Conservation (phyloP, 2,113 vertebrate species). For the Sminthopsis crassicaudata region DNA sequence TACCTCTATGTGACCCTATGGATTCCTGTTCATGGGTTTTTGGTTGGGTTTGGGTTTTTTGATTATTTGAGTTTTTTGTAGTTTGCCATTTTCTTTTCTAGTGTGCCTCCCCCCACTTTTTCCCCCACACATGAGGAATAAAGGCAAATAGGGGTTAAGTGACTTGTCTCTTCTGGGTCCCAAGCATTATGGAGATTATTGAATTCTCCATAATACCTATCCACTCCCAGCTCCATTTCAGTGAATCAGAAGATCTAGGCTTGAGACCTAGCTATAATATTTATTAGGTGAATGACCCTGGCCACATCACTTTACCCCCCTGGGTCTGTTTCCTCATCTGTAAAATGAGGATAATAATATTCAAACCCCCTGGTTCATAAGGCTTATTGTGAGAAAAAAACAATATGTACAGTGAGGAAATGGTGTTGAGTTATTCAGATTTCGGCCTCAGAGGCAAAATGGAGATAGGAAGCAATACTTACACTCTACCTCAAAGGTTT, state of each 20-base stretch:
- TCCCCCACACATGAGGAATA: not conserved
- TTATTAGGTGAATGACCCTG: not conserved
- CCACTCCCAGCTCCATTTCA: not conserved
- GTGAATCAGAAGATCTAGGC: not conserved
- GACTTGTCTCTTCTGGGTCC: not conserved
- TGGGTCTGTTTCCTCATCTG: not conserved
- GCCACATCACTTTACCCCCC: not conserved
- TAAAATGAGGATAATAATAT: not conserved
- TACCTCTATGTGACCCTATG: not conserved
- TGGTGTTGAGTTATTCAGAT: not conserved
- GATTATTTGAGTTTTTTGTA: not conserved
- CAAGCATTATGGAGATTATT: not conserved
- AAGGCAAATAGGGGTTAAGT: not conserved
- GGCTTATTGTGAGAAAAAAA: not conserved
- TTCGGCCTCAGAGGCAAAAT: not conserved
- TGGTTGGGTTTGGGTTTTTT: no score
- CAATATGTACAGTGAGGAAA: not conserved
- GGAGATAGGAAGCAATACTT: not conserved
- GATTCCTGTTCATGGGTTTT: not conserved
- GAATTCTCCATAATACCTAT: not conserved
- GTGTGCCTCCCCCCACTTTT: not conserved
- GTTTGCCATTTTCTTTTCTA: not conserved
- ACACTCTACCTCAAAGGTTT: not conserved
- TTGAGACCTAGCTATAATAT: not conserved
- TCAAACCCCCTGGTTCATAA: not conserved